Percentiles rank a stretch among this genome's conserved stretches.
These are phyloP conservation scores for Mycteria americana DNA, from an alignment of 2,797 vertebrate genomes.

Conservation along the genomic window DNA sequence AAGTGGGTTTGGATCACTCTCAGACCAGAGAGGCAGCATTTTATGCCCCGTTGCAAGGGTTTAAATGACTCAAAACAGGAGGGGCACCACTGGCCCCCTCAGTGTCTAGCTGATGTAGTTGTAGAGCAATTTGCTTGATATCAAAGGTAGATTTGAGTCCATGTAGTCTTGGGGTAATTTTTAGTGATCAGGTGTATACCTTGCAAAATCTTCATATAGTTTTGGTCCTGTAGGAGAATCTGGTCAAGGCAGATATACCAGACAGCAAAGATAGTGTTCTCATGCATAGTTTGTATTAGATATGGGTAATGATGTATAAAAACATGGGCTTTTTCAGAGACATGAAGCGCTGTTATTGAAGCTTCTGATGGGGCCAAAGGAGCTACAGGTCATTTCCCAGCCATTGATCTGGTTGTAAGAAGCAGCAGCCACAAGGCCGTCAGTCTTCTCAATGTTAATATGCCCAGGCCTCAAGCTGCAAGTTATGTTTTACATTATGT, in stretches of 20 bases:
- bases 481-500: neutral
- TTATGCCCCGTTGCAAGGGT: neutral
- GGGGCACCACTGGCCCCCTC: neutral
- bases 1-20: slow-evolving; percentile 1
- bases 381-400: neutral
- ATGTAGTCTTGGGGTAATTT: neutral
- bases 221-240: neutral
- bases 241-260: neutral
- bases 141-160: neutral
- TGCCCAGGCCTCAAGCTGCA: neutral
- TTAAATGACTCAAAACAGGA: neutral
- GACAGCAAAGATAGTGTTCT: neutral
- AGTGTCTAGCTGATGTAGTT: neutral
- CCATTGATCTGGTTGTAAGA: neutral
- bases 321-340: neutral
- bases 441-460: neutral
- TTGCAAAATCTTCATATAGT: neutral
- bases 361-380: neutral
- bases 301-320: neutral
- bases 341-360: neutral
- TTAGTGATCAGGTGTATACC: neutral
- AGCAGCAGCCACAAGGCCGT: neutral
- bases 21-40: neutral
- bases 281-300: neutral
- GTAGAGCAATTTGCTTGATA: neutral